phyloP scores from a whole-genome alignment of 2,797 vertebrate genomes.

The Dendrocincla tyrannina region DNA sequence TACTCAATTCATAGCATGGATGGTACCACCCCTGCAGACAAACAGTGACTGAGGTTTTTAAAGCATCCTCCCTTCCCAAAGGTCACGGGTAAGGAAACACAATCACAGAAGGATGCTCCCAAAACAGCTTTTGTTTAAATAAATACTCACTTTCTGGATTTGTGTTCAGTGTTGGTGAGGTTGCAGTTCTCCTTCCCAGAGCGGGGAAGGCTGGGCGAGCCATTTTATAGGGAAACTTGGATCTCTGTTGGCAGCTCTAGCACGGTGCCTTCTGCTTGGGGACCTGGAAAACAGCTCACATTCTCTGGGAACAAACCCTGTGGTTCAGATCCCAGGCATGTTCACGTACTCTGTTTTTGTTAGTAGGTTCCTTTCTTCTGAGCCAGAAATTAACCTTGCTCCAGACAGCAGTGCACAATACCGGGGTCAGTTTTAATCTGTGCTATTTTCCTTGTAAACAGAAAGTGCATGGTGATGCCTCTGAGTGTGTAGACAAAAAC shows the following conservation, averaged over 20 bases:
- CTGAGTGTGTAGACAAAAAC: background rate
- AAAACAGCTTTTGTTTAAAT: background rate
- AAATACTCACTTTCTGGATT: background rate
- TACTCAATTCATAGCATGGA: rapidly evolving
- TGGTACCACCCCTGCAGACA: background rate
- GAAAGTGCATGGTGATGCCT: background rate
- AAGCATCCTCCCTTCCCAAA: background rate
- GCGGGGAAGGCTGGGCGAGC: background rate
- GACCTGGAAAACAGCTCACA: background rate
- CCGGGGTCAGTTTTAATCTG: background rate
- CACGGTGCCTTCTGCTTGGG: background rate
- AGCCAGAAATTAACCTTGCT: background rate
- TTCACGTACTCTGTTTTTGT: rapidly evolving
- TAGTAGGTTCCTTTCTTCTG: background rate
- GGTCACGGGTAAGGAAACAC: background rate
- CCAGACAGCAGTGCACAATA: background rate
- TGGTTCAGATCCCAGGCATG: background rate
- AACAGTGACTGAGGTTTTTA: background rate
- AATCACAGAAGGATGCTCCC: background rate
- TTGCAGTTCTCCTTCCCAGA: background rate
- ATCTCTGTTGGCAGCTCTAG: slow-evolving; percentile 1
- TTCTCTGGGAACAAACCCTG: background rate
- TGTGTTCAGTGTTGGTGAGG: rapidly evolving
- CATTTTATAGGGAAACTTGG: background rate
- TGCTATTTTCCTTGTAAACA: background rate